These are phyloP conservation scores for Atrichornis clamosus DNA, from an alignment of 2,113 vertebrate genomes.

Conservation along the genomic window DNA sequence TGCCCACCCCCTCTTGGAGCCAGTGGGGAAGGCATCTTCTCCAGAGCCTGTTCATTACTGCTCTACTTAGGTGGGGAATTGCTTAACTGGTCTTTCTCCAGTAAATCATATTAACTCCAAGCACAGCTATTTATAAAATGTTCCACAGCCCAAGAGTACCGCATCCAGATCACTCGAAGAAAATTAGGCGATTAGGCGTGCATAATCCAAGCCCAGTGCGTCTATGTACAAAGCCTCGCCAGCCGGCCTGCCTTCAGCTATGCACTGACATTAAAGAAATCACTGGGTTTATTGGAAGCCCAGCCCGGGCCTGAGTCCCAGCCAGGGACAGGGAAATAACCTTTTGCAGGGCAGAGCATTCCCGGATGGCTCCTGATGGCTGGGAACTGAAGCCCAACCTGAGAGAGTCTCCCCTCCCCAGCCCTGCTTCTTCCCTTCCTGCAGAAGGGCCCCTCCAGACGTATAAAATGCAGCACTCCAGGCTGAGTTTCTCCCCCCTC, in stretches of 20 bases:
- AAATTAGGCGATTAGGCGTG: constrained; percentile 58
- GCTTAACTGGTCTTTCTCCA: constrained; percentile 59
- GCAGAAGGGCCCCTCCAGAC: constrained; percentile 44
- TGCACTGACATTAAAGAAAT: constrained; percentile 34
- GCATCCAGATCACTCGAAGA: constrained; percentile 58
- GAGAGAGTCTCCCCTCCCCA: background rate
- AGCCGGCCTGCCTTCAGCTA: constrained; percentile 46
- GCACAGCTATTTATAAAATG: constrained; percentile 64
- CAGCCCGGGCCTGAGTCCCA: background rate
- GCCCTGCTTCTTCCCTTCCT: background rate
- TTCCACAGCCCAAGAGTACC: constrained; percentile 48
- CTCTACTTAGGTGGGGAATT: constrained; percentile 62
- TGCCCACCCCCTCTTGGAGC: constrained; percentile 2
- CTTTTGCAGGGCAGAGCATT: background rate
- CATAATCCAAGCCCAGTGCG: constrained; percentile 49
- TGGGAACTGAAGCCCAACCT: background rate
- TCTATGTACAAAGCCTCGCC: background rate
- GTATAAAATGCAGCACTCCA: background rate
- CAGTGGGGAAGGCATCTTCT: constrained; percentile 41
- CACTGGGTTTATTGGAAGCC: background rate
- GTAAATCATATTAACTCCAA: constrained; percentile 65
- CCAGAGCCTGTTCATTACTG: constrained; percentile 60
- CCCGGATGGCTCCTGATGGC: background rate
- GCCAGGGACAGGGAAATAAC: background rate
- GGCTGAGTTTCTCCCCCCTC: constrained; percentile 4